These are phyloP conservation scores for Ascaphus truei DNA, from an alignment of 2,113 vertebrate genomes.

Conservation along the genomic window DNA sequence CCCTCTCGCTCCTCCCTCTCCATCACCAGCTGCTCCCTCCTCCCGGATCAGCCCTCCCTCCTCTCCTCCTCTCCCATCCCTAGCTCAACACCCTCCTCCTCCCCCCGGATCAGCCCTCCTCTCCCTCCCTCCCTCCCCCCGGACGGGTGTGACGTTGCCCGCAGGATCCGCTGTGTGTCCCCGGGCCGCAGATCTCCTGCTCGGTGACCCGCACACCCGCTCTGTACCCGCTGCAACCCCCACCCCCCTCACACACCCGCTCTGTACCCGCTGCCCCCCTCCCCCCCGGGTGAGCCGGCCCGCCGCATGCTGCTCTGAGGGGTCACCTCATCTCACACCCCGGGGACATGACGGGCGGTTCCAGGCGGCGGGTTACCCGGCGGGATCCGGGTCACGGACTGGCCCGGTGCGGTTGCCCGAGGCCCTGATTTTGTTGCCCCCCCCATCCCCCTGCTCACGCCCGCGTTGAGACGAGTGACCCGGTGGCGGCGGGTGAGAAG, in stretches of 20 bases:
- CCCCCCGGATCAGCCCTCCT: no score
- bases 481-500: neutral
- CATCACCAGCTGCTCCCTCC: conserved; percentile 34
- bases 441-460: no score
- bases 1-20: conserved; percentile 29
- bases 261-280: no score
- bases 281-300: neutral
- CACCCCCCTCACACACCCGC: no score
- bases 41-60: conserved; percentile 31
- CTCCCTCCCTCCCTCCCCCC: conserved; percentile 14
- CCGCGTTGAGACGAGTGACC: no score
- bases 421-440: neutral
- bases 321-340: neutral
- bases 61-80: conserved; percentile 36
- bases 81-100: conserved; percentile 29
- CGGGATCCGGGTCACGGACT: neutral
- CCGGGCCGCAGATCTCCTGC: no score
- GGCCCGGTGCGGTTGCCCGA: neutral
- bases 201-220: neutral
- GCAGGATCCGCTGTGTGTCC: conserved; percentile 2
- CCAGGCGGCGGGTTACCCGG: neutral
- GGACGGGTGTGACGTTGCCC: conserved; percentile 18
- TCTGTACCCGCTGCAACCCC: no score
- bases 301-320: neutral
- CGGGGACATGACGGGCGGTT: conserved; percentile 12